Percentiles rank a stretch among this genome's conserved stretches.
Evolutionary conservation across 2,113 vertebrate species (phyloP).

Genomic region (Paradoxurus hermaphroditus): DNA sequence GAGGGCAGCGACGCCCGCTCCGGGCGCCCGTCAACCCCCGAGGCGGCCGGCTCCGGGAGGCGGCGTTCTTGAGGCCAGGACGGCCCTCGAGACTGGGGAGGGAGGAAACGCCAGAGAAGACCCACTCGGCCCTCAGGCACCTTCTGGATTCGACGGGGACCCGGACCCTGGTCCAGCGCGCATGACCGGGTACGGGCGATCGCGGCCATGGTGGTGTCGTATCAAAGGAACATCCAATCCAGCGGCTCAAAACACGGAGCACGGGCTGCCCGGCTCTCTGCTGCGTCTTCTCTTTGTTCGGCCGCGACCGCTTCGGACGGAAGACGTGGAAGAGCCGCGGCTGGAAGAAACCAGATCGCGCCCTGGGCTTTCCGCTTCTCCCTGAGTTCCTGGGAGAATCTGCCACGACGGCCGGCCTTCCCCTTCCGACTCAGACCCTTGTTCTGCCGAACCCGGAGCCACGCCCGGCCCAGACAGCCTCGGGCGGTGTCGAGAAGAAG

Average conservation of each 20-base stretch:
- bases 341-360: not conserved
- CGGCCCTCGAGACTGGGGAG: fast-evolving
- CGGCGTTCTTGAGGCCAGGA: not conserved
- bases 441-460: not conserved
- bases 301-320: not conserved
- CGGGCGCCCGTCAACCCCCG: fast-evolving
- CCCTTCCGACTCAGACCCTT: not conserved
- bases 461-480: fast-evolving
- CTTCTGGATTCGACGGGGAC: not conserved
- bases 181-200: not conserved
- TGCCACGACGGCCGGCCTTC: not conserved
- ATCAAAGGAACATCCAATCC: not conserved
- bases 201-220: fast-evolving
- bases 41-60: not conserved
- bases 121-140: not conserved
- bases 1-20: fast-evolving
- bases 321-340: fast-evolving
- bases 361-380: not conserved
- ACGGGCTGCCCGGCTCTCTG: fast-evolving
- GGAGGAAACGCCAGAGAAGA: not conserved
- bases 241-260: fast-evolving
- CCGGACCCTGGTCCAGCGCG: not conserved
- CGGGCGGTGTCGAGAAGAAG: fast-evolving
- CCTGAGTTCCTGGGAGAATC: not conserved
- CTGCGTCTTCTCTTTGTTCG: not conserved